These are phyloP conservation scores for Eolophus roseicapilla DNA, from an alignment of 2,113 vertebrate genomes.

Conservation along the genomic window DNA sequence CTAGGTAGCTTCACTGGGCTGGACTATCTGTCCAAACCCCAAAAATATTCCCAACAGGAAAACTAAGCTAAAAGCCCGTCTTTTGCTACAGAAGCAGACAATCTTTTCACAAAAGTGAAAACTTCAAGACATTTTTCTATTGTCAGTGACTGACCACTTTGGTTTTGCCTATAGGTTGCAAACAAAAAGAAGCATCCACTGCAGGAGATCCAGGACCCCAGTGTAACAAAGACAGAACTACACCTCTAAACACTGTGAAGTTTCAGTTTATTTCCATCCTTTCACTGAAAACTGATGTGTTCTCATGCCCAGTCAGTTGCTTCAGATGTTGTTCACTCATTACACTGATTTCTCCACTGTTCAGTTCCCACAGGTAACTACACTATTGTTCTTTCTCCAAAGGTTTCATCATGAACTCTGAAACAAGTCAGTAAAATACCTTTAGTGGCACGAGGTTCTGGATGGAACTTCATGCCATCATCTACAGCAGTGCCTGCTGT, in stretches of 20 bases:
- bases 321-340: slow-evolving; percentile 21
- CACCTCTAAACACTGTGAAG: not conserved
- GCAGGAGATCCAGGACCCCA: not conserved
- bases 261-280: not conserved
- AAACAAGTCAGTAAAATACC: not conserved
- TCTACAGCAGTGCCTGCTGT: not conserved
- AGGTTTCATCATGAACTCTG: not conserved
- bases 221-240: not conserved
- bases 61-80: not conserved
- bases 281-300: not conserved
- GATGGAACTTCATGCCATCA: not conserved
- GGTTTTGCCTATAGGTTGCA: not conserved
- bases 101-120: not conserved
- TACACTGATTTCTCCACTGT: not conserved
- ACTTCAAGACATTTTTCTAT: not conserved
- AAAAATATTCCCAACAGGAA: not conserved
- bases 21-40: not conserved
- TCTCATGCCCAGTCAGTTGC: not conserved
- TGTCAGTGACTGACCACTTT: not conserved
- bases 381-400: not conserved
- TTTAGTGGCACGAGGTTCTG: not conserved
- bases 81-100: not conserved
- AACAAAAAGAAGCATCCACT: not conserved
- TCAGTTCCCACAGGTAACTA: not conserved
- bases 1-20: not conserved